Base-by-base conservation (phyloP, 2,888 invertebrate species). In the Germaria angustata region DNA sequence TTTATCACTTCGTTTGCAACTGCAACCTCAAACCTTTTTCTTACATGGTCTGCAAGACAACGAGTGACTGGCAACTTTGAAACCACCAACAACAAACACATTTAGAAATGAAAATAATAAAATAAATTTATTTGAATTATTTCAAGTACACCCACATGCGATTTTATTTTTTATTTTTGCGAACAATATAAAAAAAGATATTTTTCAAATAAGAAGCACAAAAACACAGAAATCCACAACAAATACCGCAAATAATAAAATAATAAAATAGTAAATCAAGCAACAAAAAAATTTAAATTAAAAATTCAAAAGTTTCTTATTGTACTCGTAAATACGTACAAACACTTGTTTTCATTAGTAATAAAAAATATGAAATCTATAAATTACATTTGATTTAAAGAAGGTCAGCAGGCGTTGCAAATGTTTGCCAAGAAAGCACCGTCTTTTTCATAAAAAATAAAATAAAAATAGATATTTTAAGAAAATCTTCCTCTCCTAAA, bases 131-230 rank as follows among this genome's bases (percentile, higher is more conserved):
- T 61, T 69, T 69, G 34, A 77, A 69, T 72, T 71, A 78, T 71
- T 72, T 84, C 81, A 75, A 81, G 76, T 81, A 84, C 82, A 82
- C 79, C 82, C 75, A 82, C 82, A 73, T 78, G 61, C 68, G 63
- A 53, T 53, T 32, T 24, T 8, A 28, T 36, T 68, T 24, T 49
- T 36, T 2, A 20, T 51, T 63, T n/a, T 36, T 32, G 15, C 20
- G 28, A 76, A 66, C 15, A 68, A 76, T 49, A n/a, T n/a, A n/a
- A n/a, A 71, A n/a, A 9, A 24, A 51, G 3, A n/a, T n/a, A 28
- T 51, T 1, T 51, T 11, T 49, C 1, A 49, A 51, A n/a, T 6
- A 28, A 28, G 6, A 28, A 28, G 20, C 28, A 69, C 20, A 32
- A 44, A 28, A 59, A 61, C 49, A 51, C 15, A 51, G 41, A 73